phyloP scores from a whole-genome alignment of 2,113 vertebrate genomes.

The Psittacara wagleri region DNA sequence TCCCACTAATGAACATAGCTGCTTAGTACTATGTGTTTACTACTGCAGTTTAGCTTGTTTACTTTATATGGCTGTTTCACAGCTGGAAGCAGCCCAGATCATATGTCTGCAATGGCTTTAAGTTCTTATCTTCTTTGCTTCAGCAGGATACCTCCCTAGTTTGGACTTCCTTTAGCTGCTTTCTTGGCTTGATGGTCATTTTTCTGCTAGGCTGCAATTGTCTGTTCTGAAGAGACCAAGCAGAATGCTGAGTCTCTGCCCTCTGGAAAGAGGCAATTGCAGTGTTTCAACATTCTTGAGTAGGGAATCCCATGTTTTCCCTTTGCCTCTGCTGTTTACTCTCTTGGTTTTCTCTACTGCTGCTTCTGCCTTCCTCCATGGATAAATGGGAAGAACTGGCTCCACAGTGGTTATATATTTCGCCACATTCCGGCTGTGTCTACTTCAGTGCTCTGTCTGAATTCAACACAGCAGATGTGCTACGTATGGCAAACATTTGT shows the following conservation, averaged over 20 bases:
- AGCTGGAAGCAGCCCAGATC: not conserved
- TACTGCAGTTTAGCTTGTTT: not conserved
- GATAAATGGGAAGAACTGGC: not conserved
- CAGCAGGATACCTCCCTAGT: not conserved
- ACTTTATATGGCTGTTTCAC: not conserved
- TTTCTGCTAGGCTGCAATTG: not conserved
- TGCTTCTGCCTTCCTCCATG: not conserved
- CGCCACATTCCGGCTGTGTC: not conserved
- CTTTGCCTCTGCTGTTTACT: not conserved
- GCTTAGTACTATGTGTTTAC: not conserved
- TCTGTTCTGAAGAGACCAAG: not conserved
- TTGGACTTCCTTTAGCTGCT: not conserved
- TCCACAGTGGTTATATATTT: accelerated
- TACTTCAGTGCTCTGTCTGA: not conserved
- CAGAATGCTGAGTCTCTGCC: not conserved
- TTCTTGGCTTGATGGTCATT: not conserved
- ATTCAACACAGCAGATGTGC: not conserved
- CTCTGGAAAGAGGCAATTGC: not conserved
- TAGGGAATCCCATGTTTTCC: not conserved
- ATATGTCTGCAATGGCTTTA: not conserved
- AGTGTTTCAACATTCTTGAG: not conserved
- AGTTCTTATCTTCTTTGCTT: not conserved
- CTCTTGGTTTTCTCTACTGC: not conserved
- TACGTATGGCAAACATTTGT: not conserved
- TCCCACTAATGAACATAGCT: accelerated